Evolutionary conservation across 2,797 vertebrate species (phyloP), one percentile per base, ranked within the genome.

Genomic region (Allenopithecus nigroviridis): DNA sequence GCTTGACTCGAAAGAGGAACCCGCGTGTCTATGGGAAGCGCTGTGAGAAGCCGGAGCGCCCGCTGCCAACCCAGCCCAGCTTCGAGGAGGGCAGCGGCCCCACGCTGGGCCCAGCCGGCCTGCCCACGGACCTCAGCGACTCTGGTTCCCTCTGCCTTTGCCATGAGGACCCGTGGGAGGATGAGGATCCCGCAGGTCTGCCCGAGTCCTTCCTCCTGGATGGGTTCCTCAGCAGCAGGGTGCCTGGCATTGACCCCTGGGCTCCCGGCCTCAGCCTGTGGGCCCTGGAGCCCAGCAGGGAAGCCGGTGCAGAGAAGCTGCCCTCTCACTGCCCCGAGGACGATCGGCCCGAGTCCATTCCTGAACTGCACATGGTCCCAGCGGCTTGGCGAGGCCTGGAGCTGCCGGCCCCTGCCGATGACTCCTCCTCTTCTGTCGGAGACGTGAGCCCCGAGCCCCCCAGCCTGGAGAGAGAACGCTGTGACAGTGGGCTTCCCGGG

Each of bases 11-110:
- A 79, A 99, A 99, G 97, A 99, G 99, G 98, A 99, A 99, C 97
- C 99, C 98, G 0, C 99, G 99, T 21, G 99, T 99, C 64, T 99
- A 99, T 0, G 99, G 99, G 96, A 99, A 99, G 97, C 99, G 99
- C 96, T 99, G 98, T 97, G 99, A 99, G 98, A 99, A 99, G 97
- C 92, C 97, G 97, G 99, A 97, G 99, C 98, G 84, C 78, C 98
- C 50, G 0, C 97, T 98, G 0, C 21, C 93, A 0, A 16, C 53
- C 0, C 97, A 99, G 95, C 96, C 97, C 10, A 93, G 83, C 72
- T 33, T 76, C 19, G 90, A 94, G 96, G 96, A 96, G 87, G 93
- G 96, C 6, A 85, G 97, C 83, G n/a, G 94, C 74, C 2, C 96
- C 0, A 64, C 98, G 79, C 98, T 98, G 59, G 92, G 98, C 97